These are phyloP conservation scores for Gavialis gangeticus DNA, from an alignment of 2,113 vertebrate species.

Conservation along the genomic window DNA sequence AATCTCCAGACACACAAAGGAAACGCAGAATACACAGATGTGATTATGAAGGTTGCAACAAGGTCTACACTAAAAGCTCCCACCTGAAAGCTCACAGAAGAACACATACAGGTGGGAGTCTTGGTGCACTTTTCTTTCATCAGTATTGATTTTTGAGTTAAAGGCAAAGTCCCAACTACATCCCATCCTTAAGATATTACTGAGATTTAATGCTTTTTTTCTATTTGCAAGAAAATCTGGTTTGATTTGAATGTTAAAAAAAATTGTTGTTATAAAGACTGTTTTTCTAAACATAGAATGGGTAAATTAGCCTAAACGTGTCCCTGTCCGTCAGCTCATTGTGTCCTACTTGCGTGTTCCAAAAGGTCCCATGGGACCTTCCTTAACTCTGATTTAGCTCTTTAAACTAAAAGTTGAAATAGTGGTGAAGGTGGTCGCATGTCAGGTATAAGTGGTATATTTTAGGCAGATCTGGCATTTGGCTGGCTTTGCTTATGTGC, in stretches of 20 bases:
- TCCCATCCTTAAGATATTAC: too few species aligned
- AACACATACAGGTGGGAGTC: conserved; percentile 91
- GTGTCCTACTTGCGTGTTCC: not conserved
- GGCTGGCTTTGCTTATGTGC: not conserved
- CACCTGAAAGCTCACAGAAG: conserved; percentile 97
- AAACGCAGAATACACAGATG: conserved; percentile 96
- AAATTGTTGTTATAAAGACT: not conserved
- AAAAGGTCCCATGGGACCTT: not conserved
- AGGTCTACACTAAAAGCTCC: conserved; percentile 99
- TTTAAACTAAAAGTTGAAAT: not conserved
- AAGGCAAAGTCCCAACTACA: not conserved
- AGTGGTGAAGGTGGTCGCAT: not conserved
- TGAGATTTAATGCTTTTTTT: too few species aligned
- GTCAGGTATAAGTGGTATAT: not conserved
- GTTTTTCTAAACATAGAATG: not conserved
- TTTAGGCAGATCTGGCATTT: not conserved
- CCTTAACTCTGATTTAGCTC: not conserved
- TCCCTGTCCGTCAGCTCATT: not conserved
- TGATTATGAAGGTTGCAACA: conserved; percentile 95
- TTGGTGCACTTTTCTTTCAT: not conserved
- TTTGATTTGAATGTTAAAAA: not conserved
- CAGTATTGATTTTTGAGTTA: not conserved
- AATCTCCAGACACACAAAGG: conserved; percentile 92
- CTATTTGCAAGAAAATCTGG: too few species aligned
- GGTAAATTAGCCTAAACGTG: not conserved